A percentile compares a stretch with the other conserved stretches of the same genome.
phyloP scores from a whole-genome alignment of 2,113 vertebrate species.

The Dromaius novaehollandiae region DNA sequence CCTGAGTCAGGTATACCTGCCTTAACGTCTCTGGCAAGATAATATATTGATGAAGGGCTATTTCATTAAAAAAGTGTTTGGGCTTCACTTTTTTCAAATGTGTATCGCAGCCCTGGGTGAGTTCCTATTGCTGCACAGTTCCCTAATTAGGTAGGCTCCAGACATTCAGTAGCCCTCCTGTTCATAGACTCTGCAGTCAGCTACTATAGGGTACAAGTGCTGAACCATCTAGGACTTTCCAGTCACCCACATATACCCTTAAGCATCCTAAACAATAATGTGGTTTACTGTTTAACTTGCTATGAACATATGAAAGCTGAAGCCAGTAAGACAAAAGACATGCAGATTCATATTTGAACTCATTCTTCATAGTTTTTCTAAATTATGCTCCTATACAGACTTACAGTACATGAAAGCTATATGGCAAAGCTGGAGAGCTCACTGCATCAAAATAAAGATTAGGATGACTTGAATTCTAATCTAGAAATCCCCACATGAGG shows the following conservation, averaged over 20 bases:
- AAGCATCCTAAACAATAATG: not conserved
- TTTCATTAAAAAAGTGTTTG: not conserved
- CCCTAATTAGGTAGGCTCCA: not conserved
- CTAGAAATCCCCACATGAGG: not conserved
- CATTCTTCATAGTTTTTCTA: not conserved
- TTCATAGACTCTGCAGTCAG: not conserved
- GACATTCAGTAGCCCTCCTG: not conserved
- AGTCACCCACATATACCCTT: not conserved
- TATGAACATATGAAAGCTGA: not conserved
- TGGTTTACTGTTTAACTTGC: not conserved
- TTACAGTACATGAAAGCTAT: not conserved
- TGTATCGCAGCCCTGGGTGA: not conserved
- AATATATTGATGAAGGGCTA: not conserved
- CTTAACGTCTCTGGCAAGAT: not conserved
- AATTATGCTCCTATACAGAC: not conserved
- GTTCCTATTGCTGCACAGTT: not conserved
- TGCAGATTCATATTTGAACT: not conserved
- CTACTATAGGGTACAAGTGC: not conserved
- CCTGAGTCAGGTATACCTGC: not conserved
- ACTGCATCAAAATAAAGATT: not conserved
- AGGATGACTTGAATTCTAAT: not conserved
- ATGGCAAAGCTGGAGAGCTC: rapidly evolving
- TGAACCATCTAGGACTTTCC: not conserved
- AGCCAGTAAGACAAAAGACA: not conserved
- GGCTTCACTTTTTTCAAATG: not conserved